A percentile compares a stretch with the other conserved stretches of the same genome.
phyloP scores from a whole-genome alignment of 1,140 invertebrate species.

The Drosophila melanica region DNA sequence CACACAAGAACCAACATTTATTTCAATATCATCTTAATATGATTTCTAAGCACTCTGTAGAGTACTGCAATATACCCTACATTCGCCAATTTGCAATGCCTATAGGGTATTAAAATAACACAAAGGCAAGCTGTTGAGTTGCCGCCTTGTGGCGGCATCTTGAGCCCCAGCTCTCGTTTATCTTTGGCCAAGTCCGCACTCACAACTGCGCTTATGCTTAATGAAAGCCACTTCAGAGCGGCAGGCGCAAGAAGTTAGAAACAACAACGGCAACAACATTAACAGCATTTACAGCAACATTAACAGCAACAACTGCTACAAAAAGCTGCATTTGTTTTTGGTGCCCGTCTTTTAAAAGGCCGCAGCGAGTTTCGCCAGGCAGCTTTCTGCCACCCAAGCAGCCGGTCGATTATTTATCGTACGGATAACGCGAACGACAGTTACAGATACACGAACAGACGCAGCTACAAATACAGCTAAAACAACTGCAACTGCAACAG shows the following conservation, averaged over 20 bases:
- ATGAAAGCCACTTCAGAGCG: conserved; percentile 54
- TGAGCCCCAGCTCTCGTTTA: conserved; percentile 17
- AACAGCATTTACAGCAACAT: conserved; percentile 15
- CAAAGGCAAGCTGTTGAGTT: conserved; percentile 31
- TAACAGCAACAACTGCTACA: conserved; percentile 24
- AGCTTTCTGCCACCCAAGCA: conserved; percentile 35
- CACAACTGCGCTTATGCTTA: conserved; percentile 40
- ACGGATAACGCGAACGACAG: conserved; percentile 35
- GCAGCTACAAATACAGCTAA: conserved; percentile 3
- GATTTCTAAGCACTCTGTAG: too few relatives aligned
- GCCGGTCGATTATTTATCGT: conserved; percentile 47
- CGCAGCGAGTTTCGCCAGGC: conserved; percentile 9
- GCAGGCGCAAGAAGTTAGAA: conserved; percentile 11
- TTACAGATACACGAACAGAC: conserved; percentile 19
- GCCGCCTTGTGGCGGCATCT: conserved; percentile 33
- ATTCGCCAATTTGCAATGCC: too few relatives aligned
- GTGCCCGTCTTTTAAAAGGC: not conserved
- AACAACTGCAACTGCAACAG: not conserved
- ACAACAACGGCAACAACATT: conserved; percentile 14
- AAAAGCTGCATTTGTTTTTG: conserved; percentile 16
- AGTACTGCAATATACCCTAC: too few relatives aligned
- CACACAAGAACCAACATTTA: too few relatives aligned
- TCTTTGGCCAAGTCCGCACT: conserved; percentile 41
- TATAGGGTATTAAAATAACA: conserved; percentile 3
- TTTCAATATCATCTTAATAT: too few relatives aligned